Evolutionary conservation across 2,797 vertebrate species (phyloP).

Genomic region (Strix occidentalis): DNA sequence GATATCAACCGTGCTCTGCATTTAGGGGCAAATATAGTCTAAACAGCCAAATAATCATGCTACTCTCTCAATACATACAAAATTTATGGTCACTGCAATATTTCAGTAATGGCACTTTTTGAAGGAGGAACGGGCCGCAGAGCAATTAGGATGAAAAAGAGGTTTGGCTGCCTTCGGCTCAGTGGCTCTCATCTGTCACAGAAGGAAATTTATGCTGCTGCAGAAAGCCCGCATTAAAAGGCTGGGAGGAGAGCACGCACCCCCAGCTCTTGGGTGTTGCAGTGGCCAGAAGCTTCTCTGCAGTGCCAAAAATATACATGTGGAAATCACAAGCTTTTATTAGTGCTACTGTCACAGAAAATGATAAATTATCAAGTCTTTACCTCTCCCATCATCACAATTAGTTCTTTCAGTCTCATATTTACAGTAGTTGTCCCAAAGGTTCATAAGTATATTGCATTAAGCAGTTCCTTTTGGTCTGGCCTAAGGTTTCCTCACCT

Average conservation of each 20-base stretch:
- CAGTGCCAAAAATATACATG: neutral
- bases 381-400: too few species aligned
- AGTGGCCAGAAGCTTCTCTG: neutral
- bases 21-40: neutral
- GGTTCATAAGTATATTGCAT: neutral
- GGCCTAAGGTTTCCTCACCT: neutral
- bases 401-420: too few species aligned
- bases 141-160: constrained; percentile 27
- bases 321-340: neutral
- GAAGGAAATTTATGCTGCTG: neutral
- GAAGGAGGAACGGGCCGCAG: neutral
- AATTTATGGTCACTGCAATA: neutral
- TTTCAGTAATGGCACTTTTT: constrained; percentile 4
- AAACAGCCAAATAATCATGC: neutral
- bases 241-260: neutral
- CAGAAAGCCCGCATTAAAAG: neutral
- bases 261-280: neutral
- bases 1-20: neutral
- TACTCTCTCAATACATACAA: neutral
- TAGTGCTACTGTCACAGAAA: neutral
- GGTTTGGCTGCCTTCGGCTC: neutral
- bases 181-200: neutral
- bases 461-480: neutral
- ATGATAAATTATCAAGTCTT: neutral
- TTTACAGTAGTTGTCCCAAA: neutral